phyloP scores from a whole-genome alignment of 1,140 invertebrate genomes.

The Drosophila rhopaloa region DNA sequence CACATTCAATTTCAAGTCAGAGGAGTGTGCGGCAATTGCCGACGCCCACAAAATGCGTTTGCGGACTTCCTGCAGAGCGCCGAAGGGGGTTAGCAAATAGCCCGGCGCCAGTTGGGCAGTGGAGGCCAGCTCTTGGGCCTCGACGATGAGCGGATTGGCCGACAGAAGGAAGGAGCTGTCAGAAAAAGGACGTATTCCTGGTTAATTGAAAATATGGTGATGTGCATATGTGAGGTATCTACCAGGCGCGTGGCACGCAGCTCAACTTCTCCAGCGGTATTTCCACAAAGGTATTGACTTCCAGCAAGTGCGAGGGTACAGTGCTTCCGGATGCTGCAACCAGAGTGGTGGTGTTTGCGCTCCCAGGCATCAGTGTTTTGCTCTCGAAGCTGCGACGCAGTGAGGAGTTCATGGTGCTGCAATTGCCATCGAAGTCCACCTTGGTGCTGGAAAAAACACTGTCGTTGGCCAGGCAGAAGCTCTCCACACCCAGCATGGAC shows the following conservation, averaged over 20 bases:
- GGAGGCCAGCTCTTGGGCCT: slow-evolving; percentile 73
- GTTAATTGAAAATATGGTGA: slow-evolving; percentile 9
- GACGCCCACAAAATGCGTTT: slow-evolving; percentile 84
- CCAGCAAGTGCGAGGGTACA: slow-evolving; percentile 61
- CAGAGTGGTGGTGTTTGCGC: slow-evolving; percentile 11
- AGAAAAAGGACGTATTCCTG: slow-evolving; percentile 5
- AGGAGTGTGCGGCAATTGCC: slow-evolving; percentile 72
- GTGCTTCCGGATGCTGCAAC: background rate
- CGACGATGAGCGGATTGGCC: slow-evolving; percentile 81
- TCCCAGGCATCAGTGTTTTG: slow-evolving; percentile 46
- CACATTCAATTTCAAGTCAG: slow-evolving; percentile 81
- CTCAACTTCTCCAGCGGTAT: slow-evolving; percentile 66
- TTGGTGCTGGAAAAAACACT: slow-evolving; percentile 78
- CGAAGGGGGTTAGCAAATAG: slow-evolving; percentile 70
- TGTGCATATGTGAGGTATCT: background rate
- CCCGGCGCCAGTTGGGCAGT: slow-evolving; percentile 78
- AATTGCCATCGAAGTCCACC: slow-evolving; percentile 69
- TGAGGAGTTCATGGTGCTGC: slow-evolving; percentile 37
- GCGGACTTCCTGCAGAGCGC: slow-evolving; percentile 79
- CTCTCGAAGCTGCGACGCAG: slow-evolving; percentile 55
- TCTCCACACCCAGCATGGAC: slow-evolving; percentile 62
- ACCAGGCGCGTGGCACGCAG: slow-evolving; percentile 64
- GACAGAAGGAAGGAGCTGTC: slow-evolving; percentile 65
- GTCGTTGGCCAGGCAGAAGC: slow-evolving; percentile 71
- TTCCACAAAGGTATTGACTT: slow-evolving; percentile 71